Base-by-base conservation (phyloP, 2,113 vertebrate genomes). In the Peucedramus taeniatus region DNA sequence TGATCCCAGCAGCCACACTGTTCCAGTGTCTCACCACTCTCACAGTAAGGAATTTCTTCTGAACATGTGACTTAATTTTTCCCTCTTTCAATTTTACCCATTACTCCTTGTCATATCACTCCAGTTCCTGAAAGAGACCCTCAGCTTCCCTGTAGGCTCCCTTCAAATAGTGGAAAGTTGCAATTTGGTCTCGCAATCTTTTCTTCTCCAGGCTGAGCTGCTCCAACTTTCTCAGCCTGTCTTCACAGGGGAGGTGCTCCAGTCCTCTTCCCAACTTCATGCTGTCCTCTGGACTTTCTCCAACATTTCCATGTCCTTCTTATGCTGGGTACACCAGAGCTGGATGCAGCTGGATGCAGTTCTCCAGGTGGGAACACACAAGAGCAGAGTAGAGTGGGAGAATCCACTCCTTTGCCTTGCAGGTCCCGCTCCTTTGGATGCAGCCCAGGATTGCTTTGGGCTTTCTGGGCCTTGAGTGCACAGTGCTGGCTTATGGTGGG, bases 381-480 rank as follows among this genome's bases (percentile, higher is more conserved):
- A 47, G 54, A 69, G 14, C 77, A 53, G 19, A 66, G 37, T 1
- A 39, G 10, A 44, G 7, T 21, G 14, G 39, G 1, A 40, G 13
- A 42, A 19, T 40, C n/a, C 19, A 6, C 3, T 60, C 24, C 53
- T 53, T 31, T 1, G 2, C 3, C 20, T 26, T 35, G 10, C 12
- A 10, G 39, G 39, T 11, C 24, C 7, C 0, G 0, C 14, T 47
- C 8, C 21, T 47, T 61, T n/a, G 9, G n/a, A 27, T 35, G 40
- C 20, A 40, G 7, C 20, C n/a, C 54, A 40, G 61, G 17, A 31
- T 4, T 47, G 7, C 5, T 18, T 47, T 49, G 40, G 40, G 21
- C 4, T 40, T 27, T 47, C 61, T 35, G 47, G 26, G 17, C n/a
- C 61, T 28, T 21, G 35, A 69, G 10, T 4, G 4, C 28, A 26